Percentiles rank a stretch among this genome's conserved stretches.
These are phyloP conservation scores for Scelioninae gen. 2 DNA, from an alignment of 2,888 invertebrate species.

Conservation along the genomic window DNA sequence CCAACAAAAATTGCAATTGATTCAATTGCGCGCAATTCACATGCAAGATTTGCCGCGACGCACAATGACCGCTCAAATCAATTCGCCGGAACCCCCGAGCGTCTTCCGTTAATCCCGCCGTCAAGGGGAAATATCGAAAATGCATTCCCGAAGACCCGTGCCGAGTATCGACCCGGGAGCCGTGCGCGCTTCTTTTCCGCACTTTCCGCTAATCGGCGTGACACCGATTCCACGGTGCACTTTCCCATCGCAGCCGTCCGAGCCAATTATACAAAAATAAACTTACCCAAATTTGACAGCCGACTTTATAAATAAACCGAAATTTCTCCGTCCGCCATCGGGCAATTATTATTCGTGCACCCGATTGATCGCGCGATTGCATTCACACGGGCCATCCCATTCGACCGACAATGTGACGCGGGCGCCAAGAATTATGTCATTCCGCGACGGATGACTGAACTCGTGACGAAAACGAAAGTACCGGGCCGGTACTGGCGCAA, in stretches of 20 bases:
- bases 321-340: background rate
- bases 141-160: slow-evolving; percentile 9
- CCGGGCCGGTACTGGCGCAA: background rate
- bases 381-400: slow-evolving; percentile 5
- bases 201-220: slow-evolving; percentile 34
- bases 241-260: slow-evolving; percentile 9
- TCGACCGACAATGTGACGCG: background rate
- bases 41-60: too few relatives aligned
- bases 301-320: slow-evolving; percentile 24
- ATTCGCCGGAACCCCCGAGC: background rate
- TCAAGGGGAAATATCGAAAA: background rate
- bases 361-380: background rate
- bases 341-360: background rate
- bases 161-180: slow-evolving; percentile 37
- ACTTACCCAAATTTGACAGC: slow-evolving; percentile 24
- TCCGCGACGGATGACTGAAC: background rate
- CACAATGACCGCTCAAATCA: background rate
- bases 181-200: slow-evolving; percentile 33
- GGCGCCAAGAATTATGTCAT: background rate
- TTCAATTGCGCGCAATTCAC: slow-evolving; percentile 14
- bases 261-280: slow-evolving; percentile 25
- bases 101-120: background rate
- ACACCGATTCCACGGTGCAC: slow-evolving; percentile 33
- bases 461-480: background rate
- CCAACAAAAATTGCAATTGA: slow-evolving; percentile 1